Evolutionary conservation across 1,140 invertebrate genomes (phyloP), one percentile per base, ranked within the genome.

Genomic region (Trissolcus basalis): DNA sequence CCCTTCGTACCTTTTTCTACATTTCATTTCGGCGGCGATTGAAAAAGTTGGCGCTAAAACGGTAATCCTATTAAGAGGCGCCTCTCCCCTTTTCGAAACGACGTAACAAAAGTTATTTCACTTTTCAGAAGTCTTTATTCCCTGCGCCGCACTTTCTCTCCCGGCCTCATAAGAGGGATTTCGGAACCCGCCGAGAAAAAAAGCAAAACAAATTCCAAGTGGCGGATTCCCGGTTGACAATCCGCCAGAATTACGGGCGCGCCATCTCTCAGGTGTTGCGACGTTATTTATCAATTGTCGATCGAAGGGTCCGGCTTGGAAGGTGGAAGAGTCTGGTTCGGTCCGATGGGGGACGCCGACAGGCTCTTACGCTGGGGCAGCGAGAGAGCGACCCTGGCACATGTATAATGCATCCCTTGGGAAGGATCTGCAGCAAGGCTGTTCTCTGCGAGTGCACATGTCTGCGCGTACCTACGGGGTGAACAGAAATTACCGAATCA

Each of bases 321-420:
- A 7, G 33, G 44, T 33, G 63, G 19, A 49, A 61, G 50, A 36
- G 35, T 55, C 10, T 54, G 44, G 33, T 55, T 7, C 51, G 65
- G 50, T 43, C n/a, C 51, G 65, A 45, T 45, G 47, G 55, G 64
- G 61, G 41, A 74, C 50, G 10, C 43, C 43, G 47, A 71, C 43
- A n/a, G n/a, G 55, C 59, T 77, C 64, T 69, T 72, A 69, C 41
- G 45, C 51, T 49, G 41, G 70, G 60, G 60, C 56, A 35, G 68
- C 35, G 45, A 60, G 48, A 70, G 56, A 35, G 10, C 67, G 35
- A 14, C 55, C 55, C 50, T 56, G 65, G 32, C 74, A 75, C 71
- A 79, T 80, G 77, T 80, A 78, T 82, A 79, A 82, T 76, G 77
- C 74, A 79, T 80, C 77, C 74, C 78, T 53, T 39, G 80, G 77